Evolutionary conservation across 2,113 vertebrate species (phyloP).

Genomic region (Anser brachyrhynchus): DNA sequence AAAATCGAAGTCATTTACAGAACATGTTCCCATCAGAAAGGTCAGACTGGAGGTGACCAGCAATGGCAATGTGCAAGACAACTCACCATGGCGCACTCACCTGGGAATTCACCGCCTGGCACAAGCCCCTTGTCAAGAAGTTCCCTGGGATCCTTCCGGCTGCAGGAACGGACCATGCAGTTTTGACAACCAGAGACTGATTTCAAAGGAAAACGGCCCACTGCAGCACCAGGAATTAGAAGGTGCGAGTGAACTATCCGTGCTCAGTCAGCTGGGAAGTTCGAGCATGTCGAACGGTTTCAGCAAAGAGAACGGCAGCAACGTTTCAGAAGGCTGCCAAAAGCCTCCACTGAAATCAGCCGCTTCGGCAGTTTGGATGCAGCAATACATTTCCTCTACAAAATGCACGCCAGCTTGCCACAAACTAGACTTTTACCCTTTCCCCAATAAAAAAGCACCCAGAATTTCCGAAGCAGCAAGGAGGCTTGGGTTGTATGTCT

Average conservation of each 20-base stretch:
- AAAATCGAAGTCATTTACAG: conserved; percentile 57
- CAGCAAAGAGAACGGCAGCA: background rate
- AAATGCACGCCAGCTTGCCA: background rate
- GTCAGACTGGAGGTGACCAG: conserved; percentile 29
- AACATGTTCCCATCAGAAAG: conserved; percentile 38
- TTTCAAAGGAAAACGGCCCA: background rate
- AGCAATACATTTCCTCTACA: conserved; percentile 47
- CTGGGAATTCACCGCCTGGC: conserved; percentile 74
- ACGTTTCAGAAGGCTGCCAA: background rate
- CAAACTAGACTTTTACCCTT: conserved; percentile 74
- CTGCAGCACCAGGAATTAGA: background rate
- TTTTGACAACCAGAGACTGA: conserved; percentile 17
- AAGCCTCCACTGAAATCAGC: conserved; percentile 26
- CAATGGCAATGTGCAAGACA: background rate
- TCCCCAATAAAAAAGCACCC: conserved; percentile 78
- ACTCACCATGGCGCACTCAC: conserved; percentile 77
- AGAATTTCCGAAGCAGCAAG: conserved; percentile 82
- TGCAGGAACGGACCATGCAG: background rate
- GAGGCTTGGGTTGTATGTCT: conserved; percentile 79
- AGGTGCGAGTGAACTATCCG: background rate
- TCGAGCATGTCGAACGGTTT: background rate
- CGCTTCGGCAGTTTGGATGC: conserved; percentile 34
- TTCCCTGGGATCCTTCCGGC: background rate
- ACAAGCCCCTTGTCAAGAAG: background rate
- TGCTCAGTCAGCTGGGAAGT: background rate